Evolutionary conservation across 2,113 vertebrate genomes (phyloP), one percentile per base, ranked within the genome.

Genomic region (Beaufortia kweichowensis): DNA sequence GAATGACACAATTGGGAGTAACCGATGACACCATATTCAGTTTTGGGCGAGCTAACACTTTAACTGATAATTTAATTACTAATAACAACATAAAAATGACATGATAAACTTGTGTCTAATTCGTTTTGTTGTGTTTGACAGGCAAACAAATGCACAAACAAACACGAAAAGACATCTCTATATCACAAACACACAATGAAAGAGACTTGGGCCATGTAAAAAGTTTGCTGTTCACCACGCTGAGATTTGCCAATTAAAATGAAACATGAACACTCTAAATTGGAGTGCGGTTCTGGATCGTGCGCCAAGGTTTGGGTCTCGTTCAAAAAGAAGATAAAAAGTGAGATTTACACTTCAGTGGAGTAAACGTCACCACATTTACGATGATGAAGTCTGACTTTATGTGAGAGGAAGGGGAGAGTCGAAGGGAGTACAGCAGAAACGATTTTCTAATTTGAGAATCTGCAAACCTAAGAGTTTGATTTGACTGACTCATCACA

Each of bases 351-450:
- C 70, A 71, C 48, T 62, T 10, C n/a, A 75, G 74, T 31, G 78
- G 78, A 80, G 56, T 65, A 66, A 70, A 80, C 64, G 77, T 77
- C 75, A 78, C 61, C 53, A 65, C 39, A 65, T 59, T 72, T 77
- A 79, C 31, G 23, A 83, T 80, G 50, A 55, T 63, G 65, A 67
- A 24, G 72, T 75, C 28, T 71, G 79, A 81, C 59, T 80, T 68
- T 50, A 53, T 70, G 55, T 28, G 8, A 48, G 28, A 31, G 3
- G 50, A 65, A n/a, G 43, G 50, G 29, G 46, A 21, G 46, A 68
- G 55, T 50, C 35, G 39, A 39, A 61, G 23, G 53, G 55, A n/a
- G 17, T 10, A 12, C 11, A 3, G 43, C 43, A 46, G 14, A 46
- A 46, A 48, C 17, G 14, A 19, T 48, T 48, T 19, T 48, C 43